phyloP scores from a whole-genome alignment of 2,888 invertebrate species.

The Himalopsyche kuldschensis region DNA sequence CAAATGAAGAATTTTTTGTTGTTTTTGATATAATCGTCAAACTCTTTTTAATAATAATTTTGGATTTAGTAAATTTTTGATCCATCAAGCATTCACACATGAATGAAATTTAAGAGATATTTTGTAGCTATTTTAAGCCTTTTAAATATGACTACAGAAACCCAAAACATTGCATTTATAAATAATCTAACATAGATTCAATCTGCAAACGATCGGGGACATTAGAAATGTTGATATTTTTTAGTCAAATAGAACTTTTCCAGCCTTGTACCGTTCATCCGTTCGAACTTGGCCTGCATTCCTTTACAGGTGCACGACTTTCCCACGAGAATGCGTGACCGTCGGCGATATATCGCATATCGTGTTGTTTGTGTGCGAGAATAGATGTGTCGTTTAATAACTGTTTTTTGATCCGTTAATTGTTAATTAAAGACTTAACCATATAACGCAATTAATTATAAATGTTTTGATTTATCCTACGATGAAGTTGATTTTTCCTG shows the following conservation, averaged over 20 bases:
- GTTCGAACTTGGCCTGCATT: slow-evolving; percentile 34
- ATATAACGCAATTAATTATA: not conserved
- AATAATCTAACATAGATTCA: no score
- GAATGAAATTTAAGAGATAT: no score
- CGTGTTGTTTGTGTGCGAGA: slow-evolving; percentile 7
- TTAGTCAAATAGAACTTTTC: not conserved
- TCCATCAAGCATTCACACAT: no score
- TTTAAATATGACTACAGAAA: no score
- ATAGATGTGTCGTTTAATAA: slow-evolving; percentile 11
- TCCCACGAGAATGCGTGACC: slow-evolving; percentile 36
- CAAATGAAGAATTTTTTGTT: no score
- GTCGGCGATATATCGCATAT: slow-evolving; percentile 4
- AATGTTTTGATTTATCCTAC: not conserved
- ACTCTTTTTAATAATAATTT: no score
- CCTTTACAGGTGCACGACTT: slow-evolving; percentile 35
- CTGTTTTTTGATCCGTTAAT: slow-evolving; percentile 1
- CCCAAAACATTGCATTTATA: no score
- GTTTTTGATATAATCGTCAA: no score
- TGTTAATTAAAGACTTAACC: not conserved
- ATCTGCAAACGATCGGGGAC: no score
- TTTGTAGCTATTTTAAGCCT: no score
- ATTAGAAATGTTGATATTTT: no score
- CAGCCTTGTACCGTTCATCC: slow-evolving; percentile 14
- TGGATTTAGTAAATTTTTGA: no score
- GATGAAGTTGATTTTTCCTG: not conserved